Base-by-base conservation (phyloP, 1,140 invertebrate species). In the Ceratitis capitata region DNA sequence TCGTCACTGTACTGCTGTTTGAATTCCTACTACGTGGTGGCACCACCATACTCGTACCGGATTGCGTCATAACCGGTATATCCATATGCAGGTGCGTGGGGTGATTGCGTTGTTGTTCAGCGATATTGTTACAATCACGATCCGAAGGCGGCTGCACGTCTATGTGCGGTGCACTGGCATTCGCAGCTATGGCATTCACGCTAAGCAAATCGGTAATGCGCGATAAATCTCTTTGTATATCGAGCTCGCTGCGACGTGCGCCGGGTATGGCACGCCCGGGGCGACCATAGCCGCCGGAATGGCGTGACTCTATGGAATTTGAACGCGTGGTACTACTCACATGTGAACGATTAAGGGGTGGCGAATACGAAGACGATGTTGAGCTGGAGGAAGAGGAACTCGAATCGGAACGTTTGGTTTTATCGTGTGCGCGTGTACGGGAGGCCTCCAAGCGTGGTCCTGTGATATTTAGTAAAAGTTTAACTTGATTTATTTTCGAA, bases 1-100 rank as follows among this genome's bases (percentile, higher is more conserved):
- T 91, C 19, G 91, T 91, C 58, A 91, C 61, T 3, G 89, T 91
- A 84, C 89, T 91, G 82, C 89, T 90, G 61, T 91, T 91, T 19
- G 90, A 91, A 29, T 89, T 89, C 51, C 88, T 88, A 83, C 89
- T 90, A 32, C 88, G 88, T 19, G 87, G 61, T 16, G 90, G 89
- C 35, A 91, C 35, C 0, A 89, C 69, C 58, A 90, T 90, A 0
- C 89, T 90, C 69, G 88, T 88, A 51, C 86, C 88, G 1, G 87
- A 86, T 0, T 82, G 85, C 12, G 84, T 84, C 19, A 2, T 87
- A 85, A 88, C 88, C 87, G 12, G 87, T 45, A 26, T 45, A 45
- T 42, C 69, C 39, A 45, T 45, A 9, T 78, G 69, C n/a, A 78
- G 23, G 9, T 78, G 87, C 12, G 69, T 78, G n/a, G 39, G 23